Percentiles rank a stretch among this genome's conserved stretches.
Conservation (phyloP, 2,888 invertebrate genomes). For the Cheilosia vulpina region DNA sequence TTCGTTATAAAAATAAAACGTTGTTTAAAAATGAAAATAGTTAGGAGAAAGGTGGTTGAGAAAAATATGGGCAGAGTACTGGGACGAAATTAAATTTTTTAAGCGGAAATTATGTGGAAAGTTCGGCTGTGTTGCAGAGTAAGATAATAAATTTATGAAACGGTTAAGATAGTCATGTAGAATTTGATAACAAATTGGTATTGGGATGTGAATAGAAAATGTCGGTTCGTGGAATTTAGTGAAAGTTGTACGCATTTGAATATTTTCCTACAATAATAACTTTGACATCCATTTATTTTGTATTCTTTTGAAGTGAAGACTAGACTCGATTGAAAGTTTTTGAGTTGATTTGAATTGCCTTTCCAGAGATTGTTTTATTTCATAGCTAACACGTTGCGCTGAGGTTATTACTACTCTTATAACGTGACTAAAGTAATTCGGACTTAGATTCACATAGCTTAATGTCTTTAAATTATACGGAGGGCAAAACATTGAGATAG, state of each 20-base stretch:
- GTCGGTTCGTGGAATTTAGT: conserved; percentile 35
- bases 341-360: too few relatives aligned
- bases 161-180: conserved; percentile 51
- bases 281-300: neutral
- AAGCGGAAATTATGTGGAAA: conserved; percentile 45
- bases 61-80: neutral
- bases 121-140: conserved; percentile 73
- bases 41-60: neutral
- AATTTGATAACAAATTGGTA: conserved; percentile 55
- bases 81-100: conserved; percentile 25
- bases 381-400: too few relatives aligned
- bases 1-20: conserved; percentile 30
- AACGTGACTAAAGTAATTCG: too few relatives aligned
- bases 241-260: neutral
- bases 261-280: neutral
- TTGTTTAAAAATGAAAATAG: neutral
- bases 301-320: neutral
- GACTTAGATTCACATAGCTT: too few relatives aligned
- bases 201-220: conserved; percentile 17
- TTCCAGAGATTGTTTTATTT: too few relatives aligned
- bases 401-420: too few relatives aligned
- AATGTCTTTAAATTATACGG: too few relatives aligned
- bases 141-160: conserved; percentile 70
- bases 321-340: too few relatives aligned
- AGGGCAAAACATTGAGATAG: too few relatives aligned